These are phyloP conservation scores for Fistularia commersonii DNA, from an alignment of 2,797 vertebrate genomes.

Conservation along the genomic window DNA sequence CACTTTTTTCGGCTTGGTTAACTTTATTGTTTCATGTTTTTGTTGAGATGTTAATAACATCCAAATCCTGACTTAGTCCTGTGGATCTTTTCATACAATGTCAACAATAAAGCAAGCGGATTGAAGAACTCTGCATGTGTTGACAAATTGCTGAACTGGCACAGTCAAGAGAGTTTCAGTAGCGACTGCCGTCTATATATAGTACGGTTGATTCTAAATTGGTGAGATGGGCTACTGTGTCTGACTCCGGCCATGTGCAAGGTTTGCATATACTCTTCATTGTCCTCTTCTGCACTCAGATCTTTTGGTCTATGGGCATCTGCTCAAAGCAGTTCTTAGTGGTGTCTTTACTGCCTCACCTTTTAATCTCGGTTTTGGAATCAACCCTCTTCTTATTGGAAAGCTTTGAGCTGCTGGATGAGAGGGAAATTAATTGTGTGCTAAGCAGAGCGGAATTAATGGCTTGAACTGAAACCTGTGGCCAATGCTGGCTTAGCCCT, in stretches of 20 bases:
- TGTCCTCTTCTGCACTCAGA: constrained; percentile 31
- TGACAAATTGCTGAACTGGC: constrained; percentile 44
- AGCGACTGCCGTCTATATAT: constrained; percentile 2
- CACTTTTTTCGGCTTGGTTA: constrained; percentile 74
- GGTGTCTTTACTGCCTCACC: constrained; percentile 50
- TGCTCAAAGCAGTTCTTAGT: constrained; percentile 55
- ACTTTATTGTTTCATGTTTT: constrained; percentile 75
- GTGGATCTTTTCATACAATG: constrained; percentile 63
- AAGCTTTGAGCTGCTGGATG: constrained; percentile 59
- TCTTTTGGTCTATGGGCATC: constrained; percentile 60
- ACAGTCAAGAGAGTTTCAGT: constrained; percentile 12
- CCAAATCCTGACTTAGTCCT: constrained; percentile 68
- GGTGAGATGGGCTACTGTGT: constrained; percentile 16
- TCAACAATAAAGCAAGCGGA: constrained; percentile 60
- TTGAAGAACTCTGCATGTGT: constrained; percentile 57
- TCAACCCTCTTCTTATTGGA: constrained; percentile 51
- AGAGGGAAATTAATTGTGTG: constrained; percentile 77
- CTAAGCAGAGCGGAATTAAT: constrained; percentile 81
- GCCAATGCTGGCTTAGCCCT: constrained; percentile 68
- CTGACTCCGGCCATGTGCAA: constrained; percentile 29
- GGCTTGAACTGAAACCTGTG: constrained; percentile 72
- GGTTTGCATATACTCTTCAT: constrained; percentile 45
- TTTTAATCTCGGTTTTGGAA: constrained; percentile 69
- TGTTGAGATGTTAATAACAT: constrained; percentile 64
- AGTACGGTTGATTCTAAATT: constrained; percentile 11